Evolutionary conservation across 2,888 invertebrate genomes (phyloP).

Genomic region (Troides aeacus): DNA sequence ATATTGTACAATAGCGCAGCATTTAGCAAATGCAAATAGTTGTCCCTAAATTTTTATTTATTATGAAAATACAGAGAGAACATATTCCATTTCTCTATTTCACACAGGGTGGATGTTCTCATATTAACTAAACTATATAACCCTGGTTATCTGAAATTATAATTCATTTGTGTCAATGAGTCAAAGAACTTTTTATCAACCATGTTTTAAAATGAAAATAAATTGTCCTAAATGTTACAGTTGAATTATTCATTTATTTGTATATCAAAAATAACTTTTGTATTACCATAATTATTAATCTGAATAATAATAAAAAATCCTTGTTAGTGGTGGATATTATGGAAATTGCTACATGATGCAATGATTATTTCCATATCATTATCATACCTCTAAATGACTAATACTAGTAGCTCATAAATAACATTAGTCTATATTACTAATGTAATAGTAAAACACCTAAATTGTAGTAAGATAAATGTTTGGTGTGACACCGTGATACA

Average conservation of each 20-base stretch:
- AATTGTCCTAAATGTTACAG: background rate
- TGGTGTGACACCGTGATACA: constrained; percentile 39
- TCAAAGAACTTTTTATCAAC: background rate
- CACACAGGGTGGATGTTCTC: background rate
- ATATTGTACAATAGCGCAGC: background rate
- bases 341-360: constrained; percentile 4
- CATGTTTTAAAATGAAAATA: background rate
- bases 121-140: background rate
- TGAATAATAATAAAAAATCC: background rate
- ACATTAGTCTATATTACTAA: constrained; percentile 13
- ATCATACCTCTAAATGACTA: constrained; percentile 6
- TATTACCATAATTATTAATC: background rate
- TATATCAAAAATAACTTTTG: background rate
- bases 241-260: background rate
- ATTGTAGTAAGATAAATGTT: constrained; percentile 18
- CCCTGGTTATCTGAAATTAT: background rate
- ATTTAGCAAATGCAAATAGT: background rate
- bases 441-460: constrained; percentile 10
- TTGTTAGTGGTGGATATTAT: background rate
- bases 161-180: background rate
- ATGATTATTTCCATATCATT: constrained; percentile 8
- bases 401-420: constrained; percentile 18
- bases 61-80: background rate
- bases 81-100: background rate
- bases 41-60: background rate